These are phyloP conservation scores for Oncopodura yosiiana DNA, from an alignment of 1,140 invertebrate species.

Conservation along the genomic window DNA sequence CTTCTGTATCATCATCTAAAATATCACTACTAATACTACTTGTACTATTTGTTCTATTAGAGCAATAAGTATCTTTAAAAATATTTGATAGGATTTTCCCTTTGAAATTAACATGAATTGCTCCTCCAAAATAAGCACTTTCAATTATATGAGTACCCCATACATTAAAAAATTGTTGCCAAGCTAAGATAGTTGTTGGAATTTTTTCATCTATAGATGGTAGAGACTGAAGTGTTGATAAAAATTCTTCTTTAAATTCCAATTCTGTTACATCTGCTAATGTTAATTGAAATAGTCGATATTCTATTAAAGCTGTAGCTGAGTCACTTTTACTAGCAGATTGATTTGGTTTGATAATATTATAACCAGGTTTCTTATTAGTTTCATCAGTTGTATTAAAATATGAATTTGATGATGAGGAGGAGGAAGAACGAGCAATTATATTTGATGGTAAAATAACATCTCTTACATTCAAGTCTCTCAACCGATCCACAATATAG, in stretches of 20 bases:
- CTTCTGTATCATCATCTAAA: slow-evolving; percentile 9
- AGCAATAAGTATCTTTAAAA: slow-evolving; percentile 1
- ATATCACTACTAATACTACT: no score
- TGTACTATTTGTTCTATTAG: no score
- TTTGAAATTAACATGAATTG: slow-evolving; percentile 10
- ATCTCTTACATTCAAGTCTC: slow-evolving; percentile 11
- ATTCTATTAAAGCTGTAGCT: slow-evolving; percentile 11
- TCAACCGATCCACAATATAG: slow-evolving; percentile 13
- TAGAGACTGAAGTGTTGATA: slow-evolving; percentile 5
- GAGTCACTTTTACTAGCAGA: background rate
- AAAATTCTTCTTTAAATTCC: slow-evolving; percentile 12
- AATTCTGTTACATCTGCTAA: background rate
- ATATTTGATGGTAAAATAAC: background rate
- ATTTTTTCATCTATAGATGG: slow-evolving; percentile 1
- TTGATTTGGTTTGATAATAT: slow-evolving; percentile 13
- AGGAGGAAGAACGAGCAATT: background rate
- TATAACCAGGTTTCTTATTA: slow-evolving; percentile 4
- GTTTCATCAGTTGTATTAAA: no score
- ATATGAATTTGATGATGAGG: background rate
- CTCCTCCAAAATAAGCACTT: slow-evolving; percentile 8
- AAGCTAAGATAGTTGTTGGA: background rate
- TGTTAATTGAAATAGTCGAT: slow-evolving; percentile 11
- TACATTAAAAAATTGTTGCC: slow-evolving; percentile 16
- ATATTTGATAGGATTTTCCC: slow-evolving; percentile 8
- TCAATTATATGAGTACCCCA: slow-evolving; percentile 21